phyloP scores from a whole-genome alignment of 2,113 vertebrate species.

The Nothocercus nigrocapillus region DNA sequence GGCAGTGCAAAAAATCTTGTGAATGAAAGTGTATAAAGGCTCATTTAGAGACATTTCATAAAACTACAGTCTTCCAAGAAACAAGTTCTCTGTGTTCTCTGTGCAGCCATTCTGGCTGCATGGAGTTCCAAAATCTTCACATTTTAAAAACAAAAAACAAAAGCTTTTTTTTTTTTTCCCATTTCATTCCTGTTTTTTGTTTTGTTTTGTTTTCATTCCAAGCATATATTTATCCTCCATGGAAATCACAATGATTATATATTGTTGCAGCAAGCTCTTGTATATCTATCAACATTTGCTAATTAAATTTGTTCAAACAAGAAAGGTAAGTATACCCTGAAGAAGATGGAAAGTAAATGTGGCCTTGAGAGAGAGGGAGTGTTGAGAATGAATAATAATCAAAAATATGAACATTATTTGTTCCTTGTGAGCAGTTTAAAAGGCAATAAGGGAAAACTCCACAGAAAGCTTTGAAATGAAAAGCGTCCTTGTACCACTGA shows the following conservation, averaged over 20 bases:
- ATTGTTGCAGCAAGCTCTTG: not conserved
- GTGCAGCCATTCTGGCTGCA: not conserved
- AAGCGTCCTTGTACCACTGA: not conserved
- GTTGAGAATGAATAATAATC: not conserved
- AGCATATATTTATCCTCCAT: not conserved
- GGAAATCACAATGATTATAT: not conserved
- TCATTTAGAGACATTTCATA: not conserved
- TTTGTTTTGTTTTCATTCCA: not conserved
- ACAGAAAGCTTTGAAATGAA: not conserved
- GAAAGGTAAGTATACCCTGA: not conserved
- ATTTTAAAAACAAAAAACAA: not conserved
- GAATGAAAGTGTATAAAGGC: not conserved
- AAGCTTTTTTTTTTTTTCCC: not conserved
- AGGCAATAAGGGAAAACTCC: not conserved
- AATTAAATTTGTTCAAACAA: conserved; percentile 53
- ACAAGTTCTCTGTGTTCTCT: not conserved
- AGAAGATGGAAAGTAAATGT: conserved; percentile 9
- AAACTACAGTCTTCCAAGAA: not conserved
- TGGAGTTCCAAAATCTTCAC: not conserved
- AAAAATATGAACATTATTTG: not conserved
- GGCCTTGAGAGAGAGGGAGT: not conserved
- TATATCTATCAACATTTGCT: conserved; percentile 46
- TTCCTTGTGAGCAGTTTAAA: not conserved
- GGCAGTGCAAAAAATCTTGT: not conserved
- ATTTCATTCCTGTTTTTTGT: not conserved